phyloP scores from a whole-genome alignment of 2,797 vertebrate genomes.

The Syngnathus acus region DNA sequence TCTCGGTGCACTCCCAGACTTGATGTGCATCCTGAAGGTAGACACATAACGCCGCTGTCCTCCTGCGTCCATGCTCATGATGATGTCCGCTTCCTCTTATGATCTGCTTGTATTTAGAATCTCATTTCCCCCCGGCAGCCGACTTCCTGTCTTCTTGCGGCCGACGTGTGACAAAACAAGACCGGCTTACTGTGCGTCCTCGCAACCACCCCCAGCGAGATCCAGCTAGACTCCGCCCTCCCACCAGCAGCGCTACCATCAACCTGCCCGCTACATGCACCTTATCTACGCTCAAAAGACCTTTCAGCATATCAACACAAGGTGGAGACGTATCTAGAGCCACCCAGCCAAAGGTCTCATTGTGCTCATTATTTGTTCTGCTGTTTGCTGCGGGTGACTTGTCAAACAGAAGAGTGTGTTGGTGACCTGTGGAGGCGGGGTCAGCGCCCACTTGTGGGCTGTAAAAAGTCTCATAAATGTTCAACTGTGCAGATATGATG shows the following conservation, averaged over 20 bases:
- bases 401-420: slow-evolving; percentile 52
- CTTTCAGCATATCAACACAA: slow-evolving; percentile 21
- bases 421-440: slow-evolving; percentile 30
- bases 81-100: slow-evolving; percentile 28
- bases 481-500: neutral
- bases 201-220: neutral
- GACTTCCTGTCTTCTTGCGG: slow-evolving; percentile 7
- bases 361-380: slow-evolving; percentile 33
- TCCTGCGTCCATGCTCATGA: slow-evolving; percentile 49
- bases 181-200: neutral
- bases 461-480: slow-evolving; percentile 28
- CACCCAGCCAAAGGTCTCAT: slow-evolving; percentile 55
- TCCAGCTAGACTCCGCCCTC: slow-evolving; percentile 51
- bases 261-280: slow-evolving; percentile 2
- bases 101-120: slow-evolving; percentile 8
- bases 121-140: slow-evolving; percentile 48
- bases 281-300: slow-evolving; percentile 13
- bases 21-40: slow-evolving; percentile 58
- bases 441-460: slow-evolving; percentile 12
- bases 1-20: slow-evolving; percentile 9
- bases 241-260: slow-evolving; percentile 24
- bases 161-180: slow-evolving; percentile 10
- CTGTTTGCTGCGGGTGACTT: slow-evolving; percentile 42
- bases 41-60: slow-evolving; percentile 50
- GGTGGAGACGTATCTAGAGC: slow-evolving; percentile 37